Percentiles rank a stretch among this genome's conserved stretches.
Conservation (phyloP, 2,113 vertebrate species). For the Sinocyclocheilus rhinocerous region DNA sequence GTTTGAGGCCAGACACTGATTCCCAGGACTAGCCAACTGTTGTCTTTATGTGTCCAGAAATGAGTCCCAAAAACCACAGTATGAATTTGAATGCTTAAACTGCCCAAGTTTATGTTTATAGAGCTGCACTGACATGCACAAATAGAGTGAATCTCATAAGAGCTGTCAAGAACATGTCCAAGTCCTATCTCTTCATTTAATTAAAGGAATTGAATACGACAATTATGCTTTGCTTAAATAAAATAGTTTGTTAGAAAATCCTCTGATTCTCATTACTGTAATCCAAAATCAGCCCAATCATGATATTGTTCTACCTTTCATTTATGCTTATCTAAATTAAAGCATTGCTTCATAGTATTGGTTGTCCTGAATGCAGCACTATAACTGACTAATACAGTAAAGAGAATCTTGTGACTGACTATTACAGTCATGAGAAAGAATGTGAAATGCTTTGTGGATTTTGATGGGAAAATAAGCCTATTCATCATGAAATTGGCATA, state of each 20-base stretch:
- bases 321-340: background rate
- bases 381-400: background rate
- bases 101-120: background rate
- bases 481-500: background rate
- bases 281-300: background rate
- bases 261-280: background rate
- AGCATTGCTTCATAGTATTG: background rate
- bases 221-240: background rate
- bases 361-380: background rate
- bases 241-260: too few relatives aligned
- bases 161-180: background rate
- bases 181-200: background rate
- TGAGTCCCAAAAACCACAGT: background rate
- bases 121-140: background rate
- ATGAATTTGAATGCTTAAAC: background rate
- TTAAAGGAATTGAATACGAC: background rate
- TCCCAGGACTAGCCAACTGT: constrained; percentile 15
- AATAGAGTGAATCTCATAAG: background rate
- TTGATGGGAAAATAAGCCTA: background rate
- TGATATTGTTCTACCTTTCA: background rate
- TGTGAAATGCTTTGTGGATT: background rate
- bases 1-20: constrained; percentile 24
- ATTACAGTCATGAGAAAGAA: background rate
- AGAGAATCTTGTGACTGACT: background rate
- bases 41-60: constrained; percentile 12